Conservation (phyloP, 2,113 vertebrate genomes). For the Cynoglossus semilaevis region DNA sequence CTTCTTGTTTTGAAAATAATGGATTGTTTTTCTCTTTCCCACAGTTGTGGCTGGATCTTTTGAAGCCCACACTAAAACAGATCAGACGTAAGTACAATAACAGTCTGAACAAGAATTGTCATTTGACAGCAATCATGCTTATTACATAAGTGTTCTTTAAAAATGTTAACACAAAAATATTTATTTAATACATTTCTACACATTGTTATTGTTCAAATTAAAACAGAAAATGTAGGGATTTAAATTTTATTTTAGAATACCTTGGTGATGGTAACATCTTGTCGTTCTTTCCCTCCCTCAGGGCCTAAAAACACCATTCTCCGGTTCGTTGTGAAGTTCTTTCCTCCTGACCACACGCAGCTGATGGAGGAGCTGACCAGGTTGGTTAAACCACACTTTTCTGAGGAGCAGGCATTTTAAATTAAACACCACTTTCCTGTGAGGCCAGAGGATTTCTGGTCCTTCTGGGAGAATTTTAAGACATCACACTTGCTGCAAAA, state of each 20-base stretch:
- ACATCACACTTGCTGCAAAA: slow-evolving; percentile 14
- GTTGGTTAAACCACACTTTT: slow-evolving; percentile 66
- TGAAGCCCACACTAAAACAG: slow-evolving; percentile 92
- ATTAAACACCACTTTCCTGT: slow-evolving; percentile 25
- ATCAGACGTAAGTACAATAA: slow-evolving; percentile 79
- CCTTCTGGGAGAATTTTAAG: slow-evolving; percentile 6
- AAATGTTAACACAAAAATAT: too few relatives aligned
- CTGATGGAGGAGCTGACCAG: slow-evolving; percentile 95
- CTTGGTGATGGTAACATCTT: too few relatives aligned
- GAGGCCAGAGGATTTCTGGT: slow-evolving; percentile 9
- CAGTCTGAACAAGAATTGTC: too few relatives aligned
- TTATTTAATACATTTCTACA: too few relatives aligned
- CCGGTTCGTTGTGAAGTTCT: slow-evolving; percentile 98
- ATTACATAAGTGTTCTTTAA: too few relatives aligned
- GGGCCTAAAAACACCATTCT: slow-evolving; percentile 92
- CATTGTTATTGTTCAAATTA: too few relatives aligned
- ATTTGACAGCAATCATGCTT: too few relatives aligned
- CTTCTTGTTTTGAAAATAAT: too few relatives aligned
- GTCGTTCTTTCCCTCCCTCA: slow-evolving; percentile 47
- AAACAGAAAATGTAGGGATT: too few relatives aligned
- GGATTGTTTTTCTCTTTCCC: slow-evolving; percentile 2
- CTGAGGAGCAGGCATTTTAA: neutral
- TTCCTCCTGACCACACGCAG: slow-evolving; percentile 93
- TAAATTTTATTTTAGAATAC: too few relatives aligned
- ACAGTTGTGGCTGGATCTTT: slow-evolving; percentile 92